Base-by-base conservation (phyloP, 2,113 vertebrate species). In the Trinectes maculatus region DNA sequence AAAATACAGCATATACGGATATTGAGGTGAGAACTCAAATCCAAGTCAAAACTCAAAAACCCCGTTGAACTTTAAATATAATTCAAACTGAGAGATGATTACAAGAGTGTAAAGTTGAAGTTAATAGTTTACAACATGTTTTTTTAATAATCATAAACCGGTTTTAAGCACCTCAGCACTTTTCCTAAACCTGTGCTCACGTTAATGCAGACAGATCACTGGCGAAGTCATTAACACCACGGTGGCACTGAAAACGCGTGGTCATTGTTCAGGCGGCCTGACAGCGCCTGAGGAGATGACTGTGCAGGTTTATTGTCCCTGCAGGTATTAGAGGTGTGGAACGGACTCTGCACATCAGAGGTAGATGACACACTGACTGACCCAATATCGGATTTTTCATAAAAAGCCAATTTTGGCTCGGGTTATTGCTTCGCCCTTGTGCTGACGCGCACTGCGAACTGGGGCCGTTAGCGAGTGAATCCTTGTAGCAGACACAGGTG, bases 351-450 rank as follows among this genome's bases (percentile, higher is more conserved):
- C 29, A 51, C 39, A 13, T 44, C 10, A 46, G 10, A 44, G 24
- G n/a, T 37, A 18, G 61, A 44, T 10, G 49, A 59, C 46, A 48
- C 18, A 6, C 54, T 8, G 16, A 57, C 22, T 31, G 29, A 16
- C 16, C n/a, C 48, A 22, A 6, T 42, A 43, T 63, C 28, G 31
- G 34, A 29, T 40, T 71, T 48, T 43, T 62, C 62, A 74, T 63
- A 66, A 64, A 74, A 78, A 66, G 42, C 37, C 65, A 34, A 19
- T 74, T 34, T 62, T 44, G n/a, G 1, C 8, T 1, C 0, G 0
- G 34, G 42, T 56, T 55, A 60, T 28, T 29, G 29, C 48, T 58
- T 33, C 2, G 16, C 25, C 24, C 33, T 10, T 2, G 8, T 63
- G 29, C 61, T 19, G 75, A 63, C 71, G 71, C 24, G 28, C 46